phyloP scores from a whole-genome alignment of 1,140 invertebrate species.

The Hesperophylax magnus region DNA sequence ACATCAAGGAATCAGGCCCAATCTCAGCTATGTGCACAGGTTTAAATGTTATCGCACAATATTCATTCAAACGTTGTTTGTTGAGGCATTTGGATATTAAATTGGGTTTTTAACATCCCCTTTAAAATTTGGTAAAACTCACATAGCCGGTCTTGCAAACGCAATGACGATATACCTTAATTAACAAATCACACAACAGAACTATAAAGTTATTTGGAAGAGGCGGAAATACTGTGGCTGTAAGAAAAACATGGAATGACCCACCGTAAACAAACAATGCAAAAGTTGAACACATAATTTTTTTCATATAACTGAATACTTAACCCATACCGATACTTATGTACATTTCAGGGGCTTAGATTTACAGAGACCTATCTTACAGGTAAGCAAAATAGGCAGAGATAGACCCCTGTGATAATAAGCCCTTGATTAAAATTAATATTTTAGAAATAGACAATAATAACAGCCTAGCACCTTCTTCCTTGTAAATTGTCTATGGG shows the following conservation, averaged over 20 bases:
- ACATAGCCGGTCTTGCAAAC: too few relatives aligned
- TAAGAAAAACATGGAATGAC: conserved; percentile 10
- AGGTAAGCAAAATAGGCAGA: background rate
- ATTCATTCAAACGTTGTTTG: too few relatives aligned
- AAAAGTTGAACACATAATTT: background rate
- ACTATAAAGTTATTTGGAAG: background rate
- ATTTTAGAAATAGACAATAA: background rate
- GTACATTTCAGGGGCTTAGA: background rate
- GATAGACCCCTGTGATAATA: too few relatives aligned
- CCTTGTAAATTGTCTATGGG: background rate
- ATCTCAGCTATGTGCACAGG: too few relatives aligned
- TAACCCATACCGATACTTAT: background rate
- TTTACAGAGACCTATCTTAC: background rate
- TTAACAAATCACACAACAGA: background rate
- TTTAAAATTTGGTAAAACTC: too few relatives aligned
- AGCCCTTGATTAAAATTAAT: too few relatives aligned
- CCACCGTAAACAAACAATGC: background rate
- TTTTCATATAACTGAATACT: background rate
- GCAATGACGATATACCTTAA: too few relatives aligned
- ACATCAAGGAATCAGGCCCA: too few relatives aligned
- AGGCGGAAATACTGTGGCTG: background rate
- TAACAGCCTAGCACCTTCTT: background rate
- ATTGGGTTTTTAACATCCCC: too few relatives aligned
- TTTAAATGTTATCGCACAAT: too few relatives aligned
- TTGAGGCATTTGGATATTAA: too few relatives aligned